Evolutionary conservation across 2,888 invertebrate genomes (phyloP), one percentile per base, ranked within the genome.

Genomic region (Aethes cnicana): DNA sequence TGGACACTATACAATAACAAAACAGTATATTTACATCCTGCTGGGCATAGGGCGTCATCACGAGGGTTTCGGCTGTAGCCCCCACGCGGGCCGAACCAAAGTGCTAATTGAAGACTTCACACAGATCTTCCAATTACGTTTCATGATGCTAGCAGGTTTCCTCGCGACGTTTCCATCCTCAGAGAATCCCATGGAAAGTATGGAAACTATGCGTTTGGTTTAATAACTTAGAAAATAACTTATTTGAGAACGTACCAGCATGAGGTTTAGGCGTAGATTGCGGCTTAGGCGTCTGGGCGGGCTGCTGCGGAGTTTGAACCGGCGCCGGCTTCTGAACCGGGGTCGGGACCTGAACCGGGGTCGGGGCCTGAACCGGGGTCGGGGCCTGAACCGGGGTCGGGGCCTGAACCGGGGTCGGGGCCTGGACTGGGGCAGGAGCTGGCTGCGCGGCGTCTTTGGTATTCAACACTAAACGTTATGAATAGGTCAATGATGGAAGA

Each of bases 381-480:
- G 33, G 16, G 2, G 39, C 32, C 2, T 26, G 5, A 2, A 46
- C 8, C 7, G 52, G 12, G 6, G 36, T 23, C 4, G 47, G 26
- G 5, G 30, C 48, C 12, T 53, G 16, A 0, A 47, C 46, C 11
- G 39, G 2, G 20, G 48, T 33, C 9, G 21, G 1, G 11, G 21
- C 39, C 7, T 14, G 4, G 1, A 23, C 32, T 16, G 32, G 30
- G 12, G 20, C 12, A 2, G 23, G 11, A 2, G 46, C 36, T 9
- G 47, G 20, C 30, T 47, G 28, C 8, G 30, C 77, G 17, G 69
- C 60, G 55, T 72, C 81, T 77, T 82, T 73, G 54, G 81, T 75
- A 71, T 85, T 74, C 78, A 81, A 69, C 69, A 81, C 86, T 87
- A 77, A 58, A 75, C 61, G 58, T 68, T 74, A 44, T 23, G 47